Conservation (phyloP, 64 coral and sea anemone species). For the Stichodactyla mertensii region DNA sequence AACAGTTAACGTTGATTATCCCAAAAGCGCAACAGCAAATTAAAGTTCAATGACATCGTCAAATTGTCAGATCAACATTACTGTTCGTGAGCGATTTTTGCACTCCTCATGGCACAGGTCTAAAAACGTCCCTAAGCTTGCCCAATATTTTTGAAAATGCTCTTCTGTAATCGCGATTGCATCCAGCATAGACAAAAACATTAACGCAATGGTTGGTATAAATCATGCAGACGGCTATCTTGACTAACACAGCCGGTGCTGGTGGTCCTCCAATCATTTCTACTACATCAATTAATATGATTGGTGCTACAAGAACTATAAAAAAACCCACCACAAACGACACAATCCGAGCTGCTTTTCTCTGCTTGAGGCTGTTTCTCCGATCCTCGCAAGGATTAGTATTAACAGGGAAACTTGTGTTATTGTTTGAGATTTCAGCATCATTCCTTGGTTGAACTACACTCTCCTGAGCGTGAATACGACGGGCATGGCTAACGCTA, state of each 20-base stretch:
- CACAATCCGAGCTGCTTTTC: conserved; percentile 67
- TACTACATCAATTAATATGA: conserved; percentile 59
- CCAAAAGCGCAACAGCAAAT: too few species aligned
- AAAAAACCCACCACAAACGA: conserved; percentile 69
- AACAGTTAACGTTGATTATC: too few species aligned
- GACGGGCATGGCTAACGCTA: conserved; percentile 40
- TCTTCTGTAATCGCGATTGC: conserved; percentile 74
- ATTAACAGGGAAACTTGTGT: neutral
- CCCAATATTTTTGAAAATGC: conserved; percentile 57
- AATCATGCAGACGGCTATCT: conserved; percentile 74
- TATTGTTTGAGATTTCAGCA: neutral
- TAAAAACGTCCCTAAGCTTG: neutral
- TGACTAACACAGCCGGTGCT: conserved; percentile 35
- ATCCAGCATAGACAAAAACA: conserved; percentile 84
- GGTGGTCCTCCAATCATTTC: conserved; percentile 58
- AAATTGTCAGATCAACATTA: neutral
- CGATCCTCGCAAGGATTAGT: neutral
- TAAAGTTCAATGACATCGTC: too few species aligned
- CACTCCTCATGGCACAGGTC: neutral
- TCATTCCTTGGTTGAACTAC: neutral
- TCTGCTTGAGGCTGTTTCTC: conserved; percentile 32
- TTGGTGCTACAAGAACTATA: conserved; percentile 67
- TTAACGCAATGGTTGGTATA: conserved; percentile 83
- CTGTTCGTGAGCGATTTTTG: neutral
- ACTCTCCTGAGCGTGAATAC: conserved; percentile 50